Conservation (phyloP, 2,888 invertebrate species). For the Poecilus cupreus region DNA sequence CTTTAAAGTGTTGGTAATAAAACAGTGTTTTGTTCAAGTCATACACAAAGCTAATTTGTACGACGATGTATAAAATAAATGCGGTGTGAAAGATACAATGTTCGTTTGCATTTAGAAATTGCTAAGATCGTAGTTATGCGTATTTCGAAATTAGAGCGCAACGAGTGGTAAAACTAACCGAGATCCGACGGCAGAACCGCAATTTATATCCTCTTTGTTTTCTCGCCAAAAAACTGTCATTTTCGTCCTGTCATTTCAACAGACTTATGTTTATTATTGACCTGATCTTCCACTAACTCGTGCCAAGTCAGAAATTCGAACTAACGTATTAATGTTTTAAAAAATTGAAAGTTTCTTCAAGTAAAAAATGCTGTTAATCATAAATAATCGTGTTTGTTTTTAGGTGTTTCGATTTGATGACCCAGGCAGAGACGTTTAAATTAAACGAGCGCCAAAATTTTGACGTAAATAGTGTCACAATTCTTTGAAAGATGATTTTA, state of each 20-base stretch:
- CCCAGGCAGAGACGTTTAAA: too few species aligned
- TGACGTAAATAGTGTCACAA: constrained; percentile 2
- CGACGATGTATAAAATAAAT: not conserved
- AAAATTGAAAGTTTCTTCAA: not conserved
- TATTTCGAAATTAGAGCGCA: constrained; percentile 31
- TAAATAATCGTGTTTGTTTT: not conserved
- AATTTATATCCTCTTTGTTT: constrained; percentile 38
- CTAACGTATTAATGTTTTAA: constrained; percentile 6
- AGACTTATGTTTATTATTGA: constrained; percentile 49
- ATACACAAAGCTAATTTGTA: constrained; percentile 1
- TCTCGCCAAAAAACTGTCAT: constrained; percentile 46
- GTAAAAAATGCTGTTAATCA: not conserved
- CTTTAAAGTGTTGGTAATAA: not conserved
- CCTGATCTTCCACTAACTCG: not conserved
- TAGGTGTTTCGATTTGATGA: not conserved
- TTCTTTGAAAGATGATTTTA: not conserved
- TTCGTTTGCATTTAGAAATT: not conserved
- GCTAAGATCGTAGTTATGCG: not conserved
- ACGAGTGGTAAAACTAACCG: not conserved
- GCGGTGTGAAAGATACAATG: not conserved
- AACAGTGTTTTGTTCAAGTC: not conserved
- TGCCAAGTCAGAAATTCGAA: constrained; percentile 14
- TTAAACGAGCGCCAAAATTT: not conserved
- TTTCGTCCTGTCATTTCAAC: constrained; percentile 39
- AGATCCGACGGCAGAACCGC: constrained; percentile 15